Conservation (phyloP, 2,113 vertebrate genomes). For the Lagopus leucura region DNA sequence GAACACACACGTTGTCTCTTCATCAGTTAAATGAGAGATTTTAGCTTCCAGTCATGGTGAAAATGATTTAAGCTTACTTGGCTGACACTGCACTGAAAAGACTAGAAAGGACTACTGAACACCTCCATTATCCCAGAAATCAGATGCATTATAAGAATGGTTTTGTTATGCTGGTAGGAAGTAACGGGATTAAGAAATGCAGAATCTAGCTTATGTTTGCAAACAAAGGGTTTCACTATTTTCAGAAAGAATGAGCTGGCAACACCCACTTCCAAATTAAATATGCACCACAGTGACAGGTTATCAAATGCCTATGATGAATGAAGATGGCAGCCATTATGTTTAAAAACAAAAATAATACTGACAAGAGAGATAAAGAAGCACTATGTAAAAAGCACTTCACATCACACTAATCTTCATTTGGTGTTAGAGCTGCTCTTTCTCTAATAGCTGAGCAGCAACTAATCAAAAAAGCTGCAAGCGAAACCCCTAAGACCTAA, state of each 20-base stretch:
- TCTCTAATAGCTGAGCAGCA: slow-evolving; percentile 19
- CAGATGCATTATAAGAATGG: rapidly evolving
- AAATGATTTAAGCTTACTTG: neutral
- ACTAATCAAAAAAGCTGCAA: neutral
- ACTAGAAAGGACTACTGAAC: neutral
- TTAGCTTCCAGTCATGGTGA: neutral
- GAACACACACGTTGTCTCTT: neutral
- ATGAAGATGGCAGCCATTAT: neutral
- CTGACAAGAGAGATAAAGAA: neutral
- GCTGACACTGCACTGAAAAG: neutral
- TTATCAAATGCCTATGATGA: neutral
- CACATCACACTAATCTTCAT: neutral
- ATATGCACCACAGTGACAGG: too few relatives aligned
- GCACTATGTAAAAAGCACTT: neutral
- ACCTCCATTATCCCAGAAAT: too few relatives aligned
- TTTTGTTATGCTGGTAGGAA: neutral
- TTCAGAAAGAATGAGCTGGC: neutral
- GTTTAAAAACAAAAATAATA: neutral
- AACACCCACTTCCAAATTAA: neutral
- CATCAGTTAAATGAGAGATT: neutral
- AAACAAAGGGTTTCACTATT: neutral
- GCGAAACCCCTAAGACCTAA: neutral
- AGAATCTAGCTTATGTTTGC: neutral
- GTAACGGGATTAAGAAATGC: neutral
- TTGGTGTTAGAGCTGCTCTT: neutral